Base-by-base conservation (phyloP, 1,140 invertebrate species). In the Argopecten irradians region DNA sequence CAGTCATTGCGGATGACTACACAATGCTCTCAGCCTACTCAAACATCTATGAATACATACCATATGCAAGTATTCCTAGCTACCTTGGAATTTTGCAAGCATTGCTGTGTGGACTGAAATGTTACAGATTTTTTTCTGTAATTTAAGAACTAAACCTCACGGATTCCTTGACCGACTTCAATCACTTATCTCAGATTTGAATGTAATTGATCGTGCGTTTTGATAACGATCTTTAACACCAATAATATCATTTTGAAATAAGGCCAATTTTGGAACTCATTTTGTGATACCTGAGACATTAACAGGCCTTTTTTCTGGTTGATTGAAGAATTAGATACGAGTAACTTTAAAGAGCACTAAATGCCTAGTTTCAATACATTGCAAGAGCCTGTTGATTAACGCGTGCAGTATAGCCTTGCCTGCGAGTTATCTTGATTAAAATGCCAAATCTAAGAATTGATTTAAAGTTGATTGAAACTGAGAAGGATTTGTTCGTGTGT, bases 381-480 rank as follows among this genome's bases (percentile, higher is more conserved):
- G 55, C 55, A 71, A 71, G 28, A 7, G 55, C n/a, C 22, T n/a
- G 55, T 28, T 71, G 55, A 71, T 71, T 71, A 71, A 71, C n/a
- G n/a, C 55, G 5, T 28, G n/a, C 28, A 2, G 55, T 28, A n/a
- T 71, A 71, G 55, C 55, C 55, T n/a, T 71, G 55, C 55, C 55
- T 71, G 7, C n/a, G 22, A 71, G 55, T 71, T n/a, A 71, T 71
- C 55, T 71, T 28, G 55, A 71, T 71, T 71, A 71, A 71, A 71
- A n/a, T 71, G 22, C 55, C 55, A 71, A 71, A 71, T 71, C 14
- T 28, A 28, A 71, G 28, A 71, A 28, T 3, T 71, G 55, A 71
- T 71, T 71, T 71, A 22, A n/a, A n/a, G 55, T 71, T 71, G 55
- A 71, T 71, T 71, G 55, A 71, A 71, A 71, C 55, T 71, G 55